phyloP scores from a whole-genome alignment of 2,113 vertebrate genomes.

The Neomonachus schauinslandi region DNA sequence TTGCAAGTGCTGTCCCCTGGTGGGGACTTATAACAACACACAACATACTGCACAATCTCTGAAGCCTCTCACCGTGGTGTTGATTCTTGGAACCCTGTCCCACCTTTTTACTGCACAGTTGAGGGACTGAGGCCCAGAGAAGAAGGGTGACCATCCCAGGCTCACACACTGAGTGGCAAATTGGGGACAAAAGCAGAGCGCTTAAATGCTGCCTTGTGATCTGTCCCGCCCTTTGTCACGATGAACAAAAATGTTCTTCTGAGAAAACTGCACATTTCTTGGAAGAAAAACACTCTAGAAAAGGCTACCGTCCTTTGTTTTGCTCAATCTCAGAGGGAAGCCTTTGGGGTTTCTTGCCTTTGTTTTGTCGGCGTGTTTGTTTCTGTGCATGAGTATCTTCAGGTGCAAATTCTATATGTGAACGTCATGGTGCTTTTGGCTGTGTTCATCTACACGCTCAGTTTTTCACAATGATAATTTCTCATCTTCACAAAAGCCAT shows the following conservation, averaged over 20 bases:
- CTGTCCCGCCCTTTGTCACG: neutral
- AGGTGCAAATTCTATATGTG: neutral
- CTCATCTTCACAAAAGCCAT: neutral
- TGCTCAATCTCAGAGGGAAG: neutral
- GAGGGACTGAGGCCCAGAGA: neutral
- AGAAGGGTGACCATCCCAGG: neutral
- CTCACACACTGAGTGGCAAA: neutral
- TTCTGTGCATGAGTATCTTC: neutral
- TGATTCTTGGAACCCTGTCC: neutral
- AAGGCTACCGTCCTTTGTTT: neutral
- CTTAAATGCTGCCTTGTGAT: neutral
- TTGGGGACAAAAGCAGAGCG: neutral
- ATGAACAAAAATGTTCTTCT: neutral
- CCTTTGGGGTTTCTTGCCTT: neutral
- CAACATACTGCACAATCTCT: neutral
- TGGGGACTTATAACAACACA: neutral
- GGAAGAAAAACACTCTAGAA: neutral
- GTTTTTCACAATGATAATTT: neutral
- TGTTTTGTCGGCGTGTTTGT: neutral
- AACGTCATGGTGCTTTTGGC: neutral
- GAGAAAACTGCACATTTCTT: neutral
- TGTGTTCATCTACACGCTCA: neutral
- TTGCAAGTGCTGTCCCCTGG: slow-evolving; percentile 28
- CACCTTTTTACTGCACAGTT: too few species aligned
- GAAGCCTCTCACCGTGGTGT: neutral